Percentiles rank a stretch among this genome's conserved stretches.
Evolutionary conservation across 2,888 invertebrate genomes (phyloP).

Genomic region (Drosophila picticornis): DNA sequence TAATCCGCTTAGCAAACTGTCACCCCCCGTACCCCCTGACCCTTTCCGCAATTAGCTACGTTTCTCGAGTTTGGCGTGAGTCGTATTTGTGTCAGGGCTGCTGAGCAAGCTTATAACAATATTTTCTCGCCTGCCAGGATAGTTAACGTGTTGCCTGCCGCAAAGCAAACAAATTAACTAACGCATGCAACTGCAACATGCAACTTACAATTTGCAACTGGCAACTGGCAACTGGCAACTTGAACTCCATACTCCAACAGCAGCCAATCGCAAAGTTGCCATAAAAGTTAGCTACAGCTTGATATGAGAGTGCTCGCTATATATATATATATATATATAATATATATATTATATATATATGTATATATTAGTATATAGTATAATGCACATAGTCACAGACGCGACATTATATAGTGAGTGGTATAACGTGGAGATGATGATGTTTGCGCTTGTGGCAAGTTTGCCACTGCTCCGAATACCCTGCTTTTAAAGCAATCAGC

Average conservation of each 20-base stretch:
- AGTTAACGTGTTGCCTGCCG: slow-evolving; percentile 18
- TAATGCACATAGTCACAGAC: slow-evolving; percentile 16
- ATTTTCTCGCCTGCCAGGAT: slow-evolving; percentile 32
- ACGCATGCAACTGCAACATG: slow-evolving; percentile 47
- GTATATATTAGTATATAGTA: neutral
- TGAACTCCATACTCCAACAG: slow-evolving; percentile 21
- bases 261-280: slow-evolving; percentile 49
- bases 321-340: neutral
- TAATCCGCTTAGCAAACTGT: slow-evolving; percentile 1
- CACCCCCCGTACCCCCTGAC: neutral
- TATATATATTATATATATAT: neutral
- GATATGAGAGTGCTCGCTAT: slow-evolving; percentile 18
- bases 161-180: slow-evolving; percentile 68
- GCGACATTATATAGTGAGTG: slow-evolving; percentile 29
- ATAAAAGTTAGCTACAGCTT: slow-evolving; percentile 48
- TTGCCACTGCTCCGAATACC: slow-evolving; percentile 33
- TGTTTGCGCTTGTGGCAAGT: slow-evolving; percentile 56
- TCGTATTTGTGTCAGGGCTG: slow-evolving; percentile 48
- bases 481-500: slow-evolving; percentile 12
- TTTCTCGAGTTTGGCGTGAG: slow-evolving; percentile 20
- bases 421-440: slow-evolving; percentile 63
- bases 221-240: slow-evolving; percentile 15
- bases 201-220: slow-evolving; percentile 15
- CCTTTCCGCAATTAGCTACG: neutral
- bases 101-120: slow-evolving; percentile 25